phyloP scores from a whole-genome alignment of 1,140 invertebrate species.

The Aphaenogaster ashmeadi region DNA sequence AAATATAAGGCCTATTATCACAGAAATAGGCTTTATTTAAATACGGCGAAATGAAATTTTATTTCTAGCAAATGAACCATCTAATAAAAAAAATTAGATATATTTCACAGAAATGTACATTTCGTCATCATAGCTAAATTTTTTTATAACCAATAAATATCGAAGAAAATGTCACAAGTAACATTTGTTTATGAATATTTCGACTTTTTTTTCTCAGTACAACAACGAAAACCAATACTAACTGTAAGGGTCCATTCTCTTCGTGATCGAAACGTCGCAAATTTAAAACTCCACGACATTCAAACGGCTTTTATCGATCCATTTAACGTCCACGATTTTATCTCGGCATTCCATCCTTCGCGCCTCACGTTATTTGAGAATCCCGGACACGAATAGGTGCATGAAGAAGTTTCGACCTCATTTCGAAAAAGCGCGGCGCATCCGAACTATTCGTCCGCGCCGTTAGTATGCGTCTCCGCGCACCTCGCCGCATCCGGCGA shows the following conservation, averaged over 20 bases:
- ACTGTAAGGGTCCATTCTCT: not conserved
- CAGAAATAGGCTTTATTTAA: no score
- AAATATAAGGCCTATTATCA: no score
- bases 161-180: no score
- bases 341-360: not conserved
- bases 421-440: conserved; percentile 36
- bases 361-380: not conserved
- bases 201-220: no score
- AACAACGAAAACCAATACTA: not conserved
- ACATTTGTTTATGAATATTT: no score
- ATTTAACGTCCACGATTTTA: not conserved
- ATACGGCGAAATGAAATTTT: no score
- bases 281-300: not conserved
- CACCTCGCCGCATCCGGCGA: conserved; percentile 43
- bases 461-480: conserved; percentile 46
- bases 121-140: no score
- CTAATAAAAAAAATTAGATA: no score
- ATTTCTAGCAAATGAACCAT: no score
- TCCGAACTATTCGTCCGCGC: conserved; percentile 41
- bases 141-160: no score
- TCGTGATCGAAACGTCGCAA: not conserved
- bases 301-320: not conserved
- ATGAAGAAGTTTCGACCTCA: not conserved
- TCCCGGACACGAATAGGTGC: conserved; percentile 4
- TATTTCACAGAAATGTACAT: no score